Evolutionary conservation across 1,140 invertebrate genomes (phyloP).

Genomic region (Saxidomus purpurata): DNA sequence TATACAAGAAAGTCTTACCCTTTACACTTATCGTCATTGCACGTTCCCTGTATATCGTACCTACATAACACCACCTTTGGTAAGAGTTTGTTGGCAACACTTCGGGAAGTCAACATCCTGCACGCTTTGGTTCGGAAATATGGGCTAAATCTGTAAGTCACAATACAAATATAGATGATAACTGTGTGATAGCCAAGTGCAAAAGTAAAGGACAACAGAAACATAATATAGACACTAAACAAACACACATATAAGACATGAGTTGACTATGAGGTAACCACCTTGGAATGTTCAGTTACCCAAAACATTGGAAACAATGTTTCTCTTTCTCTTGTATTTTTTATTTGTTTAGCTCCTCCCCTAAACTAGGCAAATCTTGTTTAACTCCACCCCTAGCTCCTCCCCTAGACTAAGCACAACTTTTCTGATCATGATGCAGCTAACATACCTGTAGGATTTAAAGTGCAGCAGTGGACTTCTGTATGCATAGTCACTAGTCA

Average conservation of each 20-base stretch:
- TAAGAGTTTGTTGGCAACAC: constrained; percentile 77
- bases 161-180: background rate
- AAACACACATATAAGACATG: no score
- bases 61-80: constrained; percentile 76
- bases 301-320: no score
- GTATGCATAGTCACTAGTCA: constrained; percentile 49
- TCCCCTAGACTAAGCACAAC: no score
- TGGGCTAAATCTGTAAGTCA: constrained; percentile 73
- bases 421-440: no score
- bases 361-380: no score
- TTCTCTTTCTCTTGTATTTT: no score
- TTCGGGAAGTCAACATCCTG: constrained; percentile 66
- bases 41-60: constrained; percentile 82
- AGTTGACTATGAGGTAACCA: no score
- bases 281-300: no score
- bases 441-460: constrained; percentile 80
- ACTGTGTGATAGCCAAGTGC: background rate
- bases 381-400: no score
- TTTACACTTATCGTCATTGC: constrained; percentile 81
- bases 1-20: constrained; percentile 73
- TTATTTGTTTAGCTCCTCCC: no score
- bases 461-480: constrained; percentile 80
- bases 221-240: no score
- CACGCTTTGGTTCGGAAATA: constrained; percentile 78
- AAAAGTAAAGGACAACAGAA: no score